phyloP scores from a whole-genome alignment of 2,797 vertebrate species.

The Paratrypauchen microcephalus region DNA sequence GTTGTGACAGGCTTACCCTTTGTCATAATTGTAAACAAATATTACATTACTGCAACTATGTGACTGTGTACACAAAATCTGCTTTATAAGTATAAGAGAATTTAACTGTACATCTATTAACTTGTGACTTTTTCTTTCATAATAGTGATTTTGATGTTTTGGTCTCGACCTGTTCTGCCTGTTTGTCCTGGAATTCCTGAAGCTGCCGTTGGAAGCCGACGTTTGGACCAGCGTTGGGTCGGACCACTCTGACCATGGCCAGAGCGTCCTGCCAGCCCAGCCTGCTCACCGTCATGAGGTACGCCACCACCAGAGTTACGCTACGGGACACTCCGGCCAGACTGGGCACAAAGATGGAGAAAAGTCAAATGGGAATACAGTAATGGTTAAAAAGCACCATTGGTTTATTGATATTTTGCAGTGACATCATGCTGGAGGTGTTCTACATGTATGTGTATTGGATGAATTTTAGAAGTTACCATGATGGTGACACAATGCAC shows the following conservation, averaged over 20 bases:
- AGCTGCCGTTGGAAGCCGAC: slow-evolving; percentile 92
- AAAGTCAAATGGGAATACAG: background rate
- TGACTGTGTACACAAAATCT: too few relatives aligned
- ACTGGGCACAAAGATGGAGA: slow-evolving; percentile 61
- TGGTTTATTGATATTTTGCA: too few relatives aligned
- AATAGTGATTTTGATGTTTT: background rate
- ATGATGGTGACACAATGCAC: too few relatives aligned
- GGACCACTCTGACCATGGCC: slow-evolving; percentile 81
- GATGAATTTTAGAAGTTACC: too few relatives aligned
- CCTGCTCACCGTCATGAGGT: slow-evolving; percentile 92
- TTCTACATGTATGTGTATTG: too few relatives aligned
- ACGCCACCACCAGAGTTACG: slow-evolving; percentile 91
- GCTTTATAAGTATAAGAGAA: too few relatives aligned
- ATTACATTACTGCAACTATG: too few relatives aligned
- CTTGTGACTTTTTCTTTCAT: background rate
- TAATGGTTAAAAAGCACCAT: too few relatives aligned
- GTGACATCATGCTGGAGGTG: too few relatives aligned
- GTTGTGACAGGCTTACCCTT: too few relatives aligned
- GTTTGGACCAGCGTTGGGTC: slow-evolving; percentile 93
- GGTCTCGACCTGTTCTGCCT: slow-evolving; percentile 81
- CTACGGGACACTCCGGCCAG: slow-evolving; percentile 95
- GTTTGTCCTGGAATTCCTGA: slow-evolving; percentile 86
- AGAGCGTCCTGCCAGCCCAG: slow-evolving; percentile 93
- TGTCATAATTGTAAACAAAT: too few relatives aligned
- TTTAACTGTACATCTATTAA: too few relatives aligned